phyloP scores from a whole-genome alignment of 2,113 vertebrate species.

The Neogobius melanostomus region DNA sequence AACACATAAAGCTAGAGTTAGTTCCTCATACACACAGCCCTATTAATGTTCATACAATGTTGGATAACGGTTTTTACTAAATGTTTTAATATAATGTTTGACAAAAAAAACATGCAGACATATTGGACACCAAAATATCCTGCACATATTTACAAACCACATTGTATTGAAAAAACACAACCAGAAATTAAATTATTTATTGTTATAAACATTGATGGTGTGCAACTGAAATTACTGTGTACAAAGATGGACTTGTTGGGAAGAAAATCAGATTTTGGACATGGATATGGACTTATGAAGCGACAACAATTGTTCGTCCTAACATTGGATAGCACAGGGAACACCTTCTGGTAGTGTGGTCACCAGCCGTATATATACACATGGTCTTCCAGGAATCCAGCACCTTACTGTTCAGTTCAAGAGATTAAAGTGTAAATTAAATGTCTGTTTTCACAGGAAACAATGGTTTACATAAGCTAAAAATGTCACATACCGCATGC shows the following conservation, averaged over 20 bases:
- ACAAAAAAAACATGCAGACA: background rate
- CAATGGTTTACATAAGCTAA: slow-evolving; percentile 37
- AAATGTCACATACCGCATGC: slow-evolving; percentile 55
- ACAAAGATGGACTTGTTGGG: slow-evolving; percentile 15
- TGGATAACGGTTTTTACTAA: background rate
- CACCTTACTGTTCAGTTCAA: slow-evolving; percentile 49
- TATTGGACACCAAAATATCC: background rate
- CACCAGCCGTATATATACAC: slow-evolving; percentile 62
- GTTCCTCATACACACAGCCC: background rate
- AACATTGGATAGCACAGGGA: slow-evolving; percentile 43
- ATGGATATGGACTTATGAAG: slow-evolving; percentile 57
- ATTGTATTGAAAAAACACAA: slow-evolving; percentile 47
- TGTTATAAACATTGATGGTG: slow-evolving; percentile 66
- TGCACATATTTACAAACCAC: slow-evolving; percentile 20
- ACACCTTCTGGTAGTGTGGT: slow-evolving; percentile 35
- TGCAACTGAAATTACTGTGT: slow-evolving; percentile 14
- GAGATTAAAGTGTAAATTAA: background rate
- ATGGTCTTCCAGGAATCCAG: slow-evolving; percentile 63
- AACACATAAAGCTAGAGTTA: background rate
- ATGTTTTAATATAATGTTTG: background rate
- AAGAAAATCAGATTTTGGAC: slow-evolving; percentile 45
- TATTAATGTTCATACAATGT: background rate
- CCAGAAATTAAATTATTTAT: slow-evolving; percentile 71
- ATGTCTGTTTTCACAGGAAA: background rate
- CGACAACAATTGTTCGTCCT: slow-evolving; percentile 38